phyloP scores from a whole-genome alignment of 2,888 invertebrate genomes.

The Strigamia maritima region DNA sequence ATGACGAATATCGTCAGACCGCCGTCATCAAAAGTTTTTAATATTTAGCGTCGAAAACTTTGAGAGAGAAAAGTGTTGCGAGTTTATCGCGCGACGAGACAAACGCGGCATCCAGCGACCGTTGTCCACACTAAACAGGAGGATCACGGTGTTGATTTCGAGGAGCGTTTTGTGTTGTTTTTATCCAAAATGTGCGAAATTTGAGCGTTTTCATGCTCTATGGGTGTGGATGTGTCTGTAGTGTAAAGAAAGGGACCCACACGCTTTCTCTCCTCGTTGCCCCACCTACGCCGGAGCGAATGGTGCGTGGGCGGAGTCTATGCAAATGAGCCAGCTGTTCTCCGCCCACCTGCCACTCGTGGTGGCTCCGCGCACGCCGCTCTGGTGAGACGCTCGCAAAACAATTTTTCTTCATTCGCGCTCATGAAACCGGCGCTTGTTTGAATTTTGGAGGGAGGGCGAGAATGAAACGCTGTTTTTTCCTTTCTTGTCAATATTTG shows the following conservation, averaged over 20 bases:
- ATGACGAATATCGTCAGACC: too few species aligned
- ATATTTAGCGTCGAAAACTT: not conserved
- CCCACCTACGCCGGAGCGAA: conserved; percentile 20
- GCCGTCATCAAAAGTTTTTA: too few species aligned
- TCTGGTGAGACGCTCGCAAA: conserved; percentile 22
- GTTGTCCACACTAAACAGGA: not conserved
- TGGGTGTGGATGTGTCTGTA: not conserved
- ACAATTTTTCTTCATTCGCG: not conserved
- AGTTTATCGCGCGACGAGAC: not conserved
- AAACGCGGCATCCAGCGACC: conserved; percentile 23
- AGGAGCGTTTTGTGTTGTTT: not conserved
- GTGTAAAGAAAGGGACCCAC: not conserved
- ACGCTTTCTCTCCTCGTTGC: not conserved
- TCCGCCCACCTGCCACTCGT: conserved; percentile 29
- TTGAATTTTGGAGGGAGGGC: conserved; percentile 6
- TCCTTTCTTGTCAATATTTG: not conserved
- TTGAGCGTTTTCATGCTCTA: not conserved
- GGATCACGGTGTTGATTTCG: not conserved
- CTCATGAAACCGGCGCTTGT: not conserved
- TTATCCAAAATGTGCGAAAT: not conserved
- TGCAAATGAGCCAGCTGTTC: conserved; percentile 27
- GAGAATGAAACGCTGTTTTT: not conserved
- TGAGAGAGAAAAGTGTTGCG: not conserved
- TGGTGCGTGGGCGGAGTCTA: conserved; percentile 19
- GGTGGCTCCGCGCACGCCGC: conserved; percentile 14